Evolutionary conservation across 2,113 vertebrate species (phyloP).

Genomic region (Asarcornis scutulata): DNA sequence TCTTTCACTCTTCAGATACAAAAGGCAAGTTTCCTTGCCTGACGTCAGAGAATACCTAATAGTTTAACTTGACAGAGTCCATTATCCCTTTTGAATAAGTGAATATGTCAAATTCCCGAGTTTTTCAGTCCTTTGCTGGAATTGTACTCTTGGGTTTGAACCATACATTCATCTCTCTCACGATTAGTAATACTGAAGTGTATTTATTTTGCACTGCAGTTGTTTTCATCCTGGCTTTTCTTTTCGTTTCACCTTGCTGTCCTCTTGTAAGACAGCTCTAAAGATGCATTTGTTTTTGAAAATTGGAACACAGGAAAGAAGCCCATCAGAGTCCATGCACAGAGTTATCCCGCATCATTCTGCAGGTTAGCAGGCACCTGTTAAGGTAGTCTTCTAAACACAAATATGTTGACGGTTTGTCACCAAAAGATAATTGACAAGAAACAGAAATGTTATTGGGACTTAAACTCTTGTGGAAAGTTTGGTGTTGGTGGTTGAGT

Average conservation of each 20-base stretch:
- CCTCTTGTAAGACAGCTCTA: not conserved
- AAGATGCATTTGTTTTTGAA: not conserved
- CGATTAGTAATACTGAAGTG: not conserved
- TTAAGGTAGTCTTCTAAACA: not conserved
- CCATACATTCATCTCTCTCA: not conserved
- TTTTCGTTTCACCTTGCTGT: not conserved
- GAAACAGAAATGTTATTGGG: not conserved
- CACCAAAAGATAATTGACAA: not conserved
- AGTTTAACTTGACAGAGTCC: not conserved
- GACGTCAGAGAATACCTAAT: not conserved
- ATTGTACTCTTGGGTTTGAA: not conserved
- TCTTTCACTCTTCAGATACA: not conserved
- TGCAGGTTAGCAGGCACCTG: not conserved
- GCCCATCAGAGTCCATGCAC: accelerated
- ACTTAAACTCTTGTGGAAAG: not conserved
- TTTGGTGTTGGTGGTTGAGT: not conserved
- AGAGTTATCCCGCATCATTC: not conserved
- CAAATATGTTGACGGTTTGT: not conserved
- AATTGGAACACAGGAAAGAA: not conserved
- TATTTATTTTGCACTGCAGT: not conserved
- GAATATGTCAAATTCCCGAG: not conserved
- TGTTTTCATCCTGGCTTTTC: not conserved
- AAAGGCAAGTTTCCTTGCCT: not conserved
- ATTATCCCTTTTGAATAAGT: not conserved
- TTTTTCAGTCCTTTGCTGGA: not conserved